Conservation (phyloP, 2,888 invertebrate species). For the Chaitophorus viminalis region DNA sequence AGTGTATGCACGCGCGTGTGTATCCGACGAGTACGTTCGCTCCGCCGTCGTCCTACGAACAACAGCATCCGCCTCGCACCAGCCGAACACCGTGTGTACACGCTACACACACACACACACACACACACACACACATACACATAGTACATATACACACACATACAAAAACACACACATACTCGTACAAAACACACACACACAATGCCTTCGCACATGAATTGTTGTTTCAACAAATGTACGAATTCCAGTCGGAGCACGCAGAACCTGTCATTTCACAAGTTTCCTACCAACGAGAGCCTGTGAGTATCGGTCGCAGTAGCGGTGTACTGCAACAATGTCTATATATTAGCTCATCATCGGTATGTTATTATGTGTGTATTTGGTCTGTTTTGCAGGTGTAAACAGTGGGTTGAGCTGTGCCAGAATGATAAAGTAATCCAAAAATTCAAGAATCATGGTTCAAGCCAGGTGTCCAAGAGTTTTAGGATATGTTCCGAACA, state of each 20-base stretch:
- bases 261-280: constrained; percentile 60
- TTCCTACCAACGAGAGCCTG: constrained; percentile 57
- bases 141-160: constrained; percentile 19
- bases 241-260: constrained; percentile 58
- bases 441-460: constrained; percentile 59
- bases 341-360: background rate
- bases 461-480: constrained; percentile 56
- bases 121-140: constrained; percentile 38
- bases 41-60: background rate
- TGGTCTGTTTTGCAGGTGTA: constrained; percentile 20
- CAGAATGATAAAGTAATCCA: constrained; percentile 58
- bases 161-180: too few species aligned
- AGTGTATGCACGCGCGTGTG: background rate
- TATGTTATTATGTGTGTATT: background rate
- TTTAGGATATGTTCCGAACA: constrained; percentile 60
- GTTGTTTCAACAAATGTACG: constrained; percentile 60
- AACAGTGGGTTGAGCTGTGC: constrained; percentile 58
- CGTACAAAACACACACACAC: background rate
- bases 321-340: background rate
- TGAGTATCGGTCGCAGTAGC: background rate
- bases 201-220: constrained; percentile 60
- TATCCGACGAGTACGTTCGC: background rate
- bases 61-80: background rate
- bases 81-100: constrained; percentile 13
- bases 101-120: background rate